Base-by-base conservation (phyloP, 1,140 invertebrate genomes). In the Temnothorax nylanderi region DNA sequence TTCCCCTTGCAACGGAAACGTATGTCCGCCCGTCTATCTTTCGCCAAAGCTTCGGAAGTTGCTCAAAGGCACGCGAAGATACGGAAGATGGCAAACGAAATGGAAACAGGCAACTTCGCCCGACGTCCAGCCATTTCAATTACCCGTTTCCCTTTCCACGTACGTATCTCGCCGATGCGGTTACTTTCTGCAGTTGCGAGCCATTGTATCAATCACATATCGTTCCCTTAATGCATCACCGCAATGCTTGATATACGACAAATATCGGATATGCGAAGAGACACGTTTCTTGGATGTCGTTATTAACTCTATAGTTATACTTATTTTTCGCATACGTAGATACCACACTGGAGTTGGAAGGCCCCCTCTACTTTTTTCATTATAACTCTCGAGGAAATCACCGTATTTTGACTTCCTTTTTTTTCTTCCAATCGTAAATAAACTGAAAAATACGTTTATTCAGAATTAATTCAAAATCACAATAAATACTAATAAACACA, bases 81-180 rank as follows among this genome's bases (percentile, higher is more conserved):
- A 65, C 60, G 11, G 26, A 32, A 34, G 41, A 78, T n/a, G 76
- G 26, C 74, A 76, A 78, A 65, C 76, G 60, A 65, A 78, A 64
- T 77, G 60, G 76, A 65, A 65, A 64, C 75, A 77, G 37, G 37
- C 74, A 76, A 76, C 54, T 76, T 60, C 21, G 37, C 34, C 34
- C 74, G 37, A 32, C 75, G 41, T 47, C 58, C 75, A 54, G 26
- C 58, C 75, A 64, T 77, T 77, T 77, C 75, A 64, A 77, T 77
- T 77, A 77, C 26, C 11, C 21, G 74, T 21, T 34, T 64, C 41
- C 41, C 75, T 47, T 77, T 64, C 58, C 54, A 76, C 37, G 21
- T 21, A 13, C 34, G 72, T 44, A 47, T 77, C 75, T 77, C 58
- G 41, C 34, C 47, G 47, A 6, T 64, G 56, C 75, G 41, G 26